These are phyloP conservation scores for Amphipoea oculea DNA, from an alignment of 2,888 invertebrate genomes.

Conservation along the genomic window DNA sequence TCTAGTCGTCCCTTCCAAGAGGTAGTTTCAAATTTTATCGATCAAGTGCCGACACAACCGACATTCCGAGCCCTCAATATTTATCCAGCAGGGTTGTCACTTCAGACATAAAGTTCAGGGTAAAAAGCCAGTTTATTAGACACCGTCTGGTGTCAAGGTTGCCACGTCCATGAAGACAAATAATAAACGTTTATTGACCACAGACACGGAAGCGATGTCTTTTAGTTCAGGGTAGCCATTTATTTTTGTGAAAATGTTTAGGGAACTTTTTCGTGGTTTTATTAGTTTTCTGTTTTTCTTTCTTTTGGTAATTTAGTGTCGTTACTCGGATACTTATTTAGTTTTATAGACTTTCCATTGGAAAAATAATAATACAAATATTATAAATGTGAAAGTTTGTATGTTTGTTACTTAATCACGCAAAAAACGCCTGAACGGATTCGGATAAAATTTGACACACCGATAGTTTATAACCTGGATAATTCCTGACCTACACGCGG, in stretches of 20 bases:
- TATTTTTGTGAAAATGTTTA: conserved; percentile 25
- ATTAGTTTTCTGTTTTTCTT: not conserved
- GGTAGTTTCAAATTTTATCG: not conserved
- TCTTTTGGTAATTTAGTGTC: not conserved
- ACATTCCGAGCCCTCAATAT: conserved; percentile 3
- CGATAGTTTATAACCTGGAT: too few species aligned
- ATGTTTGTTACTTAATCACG: too few species aligned
- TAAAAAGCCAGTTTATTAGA: conserved; percentile 42
- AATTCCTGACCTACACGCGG: too few species aligned
- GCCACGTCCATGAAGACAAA: conserved; percentile 50
- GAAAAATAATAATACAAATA: not conserved
- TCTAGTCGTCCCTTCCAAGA: not conserved
- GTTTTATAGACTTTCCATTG: not conserved
- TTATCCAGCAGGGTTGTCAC: conserved; percentile 14
- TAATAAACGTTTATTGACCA: conserved; percentile 49
- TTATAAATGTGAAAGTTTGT: not conserved
- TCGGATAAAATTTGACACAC: too few species aligned
- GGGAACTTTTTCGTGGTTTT: conserved; percentile 3
- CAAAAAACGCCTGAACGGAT: too few species aligned
- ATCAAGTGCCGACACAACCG: not conserved
- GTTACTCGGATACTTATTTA: not conserved
- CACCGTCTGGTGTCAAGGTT: conserved; percentile 36
- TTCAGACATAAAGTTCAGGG: conserved; percentile 32
- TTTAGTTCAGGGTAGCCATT: conserved; percentile 14
- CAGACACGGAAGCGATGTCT: conserved; percentile 39